These are phyloP conservation scores for Xestoiulus laeticollis DNA, from an alignment of 2,888 invertebrate species.

Conservation along the genomic window DNA sequence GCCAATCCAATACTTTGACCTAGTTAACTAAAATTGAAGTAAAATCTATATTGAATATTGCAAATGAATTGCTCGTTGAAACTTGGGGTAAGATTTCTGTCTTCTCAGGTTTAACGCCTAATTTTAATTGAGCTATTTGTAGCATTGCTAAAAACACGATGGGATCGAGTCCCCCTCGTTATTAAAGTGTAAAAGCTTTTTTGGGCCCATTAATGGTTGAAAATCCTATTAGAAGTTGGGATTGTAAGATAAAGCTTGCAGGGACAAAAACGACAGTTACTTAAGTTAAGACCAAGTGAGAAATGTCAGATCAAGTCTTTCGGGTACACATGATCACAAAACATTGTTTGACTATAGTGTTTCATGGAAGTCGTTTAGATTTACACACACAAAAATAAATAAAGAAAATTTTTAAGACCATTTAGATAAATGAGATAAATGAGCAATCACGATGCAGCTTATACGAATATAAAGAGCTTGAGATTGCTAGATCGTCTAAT, in stretches of 20 bases:
- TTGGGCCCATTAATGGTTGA: slow-evolving; percentile 4
- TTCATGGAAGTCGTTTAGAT: too few relatives aligned
- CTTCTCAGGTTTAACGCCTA: slow-evolving; percentile 5
- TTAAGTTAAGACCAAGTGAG: not conserved
- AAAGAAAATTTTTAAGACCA: too few relatives aligned
- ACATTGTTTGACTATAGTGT: not conserved
- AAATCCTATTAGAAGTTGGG: not conserved
- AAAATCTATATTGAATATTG: not conserved
- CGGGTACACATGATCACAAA: not conserved
- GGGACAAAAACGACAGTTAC: not conserved
- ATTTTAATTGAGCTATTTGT: not conserved
- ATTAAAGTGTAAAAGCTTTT: slow-evolving; percentile 19
- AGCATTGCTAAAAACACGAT: not conserved
- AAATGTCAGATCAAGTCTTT: not conserved
- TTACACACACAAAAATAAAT: too few relatives aligned
- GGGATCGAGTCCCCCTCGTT: not conserved
- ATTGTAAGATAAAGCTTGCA: slow-evolving; percentile 3
- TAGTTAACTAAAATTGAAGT: not conserved
- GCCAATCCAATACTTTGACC: too few relatives aligned
- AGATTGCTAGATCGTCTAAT: too few relatives aligned
- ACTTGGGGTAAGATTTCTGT: not conserved
- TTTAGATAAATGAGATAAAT: too few relatives aligned
- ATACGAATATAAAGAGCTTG: too few relatives aligned
- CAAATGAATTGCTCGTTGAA: not conserved
- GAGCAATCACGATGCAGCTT: too few relatives aligned